A percentile compares a stretch with the other conserved stretches of the same genome.
These are phyloP conservation scores for Drosophila bocki DNA, from an alignment of 1,140 invertebrate species.

Conservation along the genomic window DNA sequence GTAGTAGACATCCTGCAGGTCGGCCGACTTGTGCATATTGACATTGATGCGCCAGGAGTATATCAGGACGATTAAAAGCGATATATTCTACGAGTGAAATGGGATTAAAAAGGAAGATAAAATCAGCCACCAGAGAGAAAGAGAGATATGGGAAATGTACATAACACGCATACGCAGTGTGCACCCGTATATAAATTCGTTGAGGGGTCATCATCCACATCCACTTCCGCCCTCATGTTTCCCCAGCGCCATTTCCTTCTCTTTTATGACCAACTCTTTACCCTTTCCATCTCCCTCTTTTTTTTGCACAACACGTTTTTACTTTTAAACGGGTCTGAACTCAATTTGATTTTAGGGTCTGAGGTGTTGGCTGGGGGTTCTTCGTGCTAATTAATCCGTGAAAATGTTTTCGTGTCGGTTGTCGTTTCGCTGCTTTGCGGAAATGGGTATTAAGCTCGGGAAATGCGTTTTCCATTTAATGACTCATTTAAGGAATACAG, in stretches of 20 bases:
- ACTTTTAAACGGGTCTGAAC: conserved; percentile 53
- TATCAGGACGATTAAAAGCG: conserved; percentile 89
- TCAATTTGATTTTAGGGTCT: conserved; percentile 33
- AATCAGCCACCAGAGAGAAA: conserved; percentile 15
- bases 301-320: conserved; percentile 53
- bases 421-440: neutral
- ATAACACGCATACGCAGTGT: conserved; percentile 60
- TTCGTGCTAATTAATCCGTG: conserved; percentile 56
- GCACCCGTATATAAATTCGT: conserved; percentile 28
- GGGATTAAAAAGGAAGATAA: neutral
- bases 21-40: conserved; percentile 88
- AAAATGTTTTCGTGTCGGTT: conserved; percentile 42
- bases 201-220: conserved; percentile 29
- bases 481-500: neutral
- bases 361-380: conserved; percentile 22
- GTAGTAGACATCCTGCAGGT: conserved; percentile 90
- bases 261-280: conserved; percentile 17
- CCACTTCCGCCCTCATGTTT: conserved; percentile 11
- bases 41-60: conserved; percentile 90
- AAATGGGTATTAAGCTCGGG: conserved; percentile 6
- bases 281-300: neutral
- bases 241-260: neutral
- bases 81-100: conserved; percentile 88
- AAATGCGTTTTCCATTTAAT: conserved; percentile 21
- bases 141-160: conserved; percentile 10